Conservation (phyloP, 92 coral and sea anemone species). For the Montipora capitata region DNA sequence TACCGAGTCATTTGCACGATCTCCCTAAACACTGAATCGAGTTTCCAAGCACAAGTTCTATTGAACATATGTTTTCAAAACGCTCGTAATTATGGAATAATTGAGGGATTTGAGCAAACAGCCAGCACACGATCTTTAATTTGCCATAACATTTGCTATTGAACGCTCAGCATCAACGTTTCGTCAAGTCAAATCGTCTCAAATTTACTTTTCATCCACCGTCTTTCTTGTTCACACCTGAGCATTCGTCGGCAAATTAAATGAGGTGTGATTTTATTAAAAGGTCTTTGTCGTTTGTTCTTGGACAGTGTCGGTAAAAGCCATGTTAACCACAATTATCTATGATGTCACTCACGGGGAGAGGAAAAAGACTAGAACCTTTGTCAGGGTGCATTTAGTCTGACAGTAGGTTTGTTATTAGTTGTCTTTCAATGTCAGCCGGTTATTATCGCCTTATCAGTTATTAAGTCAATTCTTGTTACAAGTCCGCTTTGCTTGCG, state of each 20-base stretch:
- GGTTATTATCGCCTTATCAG: slow-evolving; percentile 2
- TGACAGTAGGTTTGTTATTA: slow-evolving; percentile 1
- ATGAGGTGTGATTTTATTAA: slow-evolving; percentile 7
- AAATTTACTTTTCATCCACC: neutral
- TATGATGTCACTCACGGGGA: slow-evolving; percentile 38
- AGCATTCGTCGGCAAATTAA: slow-evolving; percentile 7
- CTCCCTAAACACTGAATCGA: neutral
- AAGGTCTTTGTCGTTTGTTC: slow-evolving; percentile 25
- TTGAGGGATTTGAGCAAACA: slow-evolving; percentile 5
- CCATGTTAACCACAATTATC: slow-evolving; percentile 26
- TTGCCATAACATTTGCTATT: neutral
- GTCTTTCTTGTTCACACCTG: slow-evolving; percentile 32
- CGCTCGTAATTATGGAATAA: neutral
- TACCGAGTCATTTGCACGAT: neutral
- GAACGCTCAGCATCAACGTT: neutral
- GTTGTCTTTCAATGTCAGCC: neutral
- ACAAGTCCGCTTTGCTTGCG: neutral
- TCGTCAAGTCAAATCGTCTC: neutral
- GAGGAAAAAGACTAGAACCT: neutral
- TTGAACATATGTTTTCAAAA: neutral
- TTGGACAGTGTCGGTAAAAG: slow-evolving; percentile 35
- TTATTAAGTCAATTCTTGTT: neutral
- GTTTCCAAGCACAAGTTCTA: neutral
- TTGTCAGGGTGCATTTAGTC: neutral
- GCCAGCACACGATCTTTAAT: neutral